These are phyloP conservation scores for Catocala sponsa DNA, from an alignment of 2,888 invertebrate genomes.

Conservation along the genomic window DNA sequence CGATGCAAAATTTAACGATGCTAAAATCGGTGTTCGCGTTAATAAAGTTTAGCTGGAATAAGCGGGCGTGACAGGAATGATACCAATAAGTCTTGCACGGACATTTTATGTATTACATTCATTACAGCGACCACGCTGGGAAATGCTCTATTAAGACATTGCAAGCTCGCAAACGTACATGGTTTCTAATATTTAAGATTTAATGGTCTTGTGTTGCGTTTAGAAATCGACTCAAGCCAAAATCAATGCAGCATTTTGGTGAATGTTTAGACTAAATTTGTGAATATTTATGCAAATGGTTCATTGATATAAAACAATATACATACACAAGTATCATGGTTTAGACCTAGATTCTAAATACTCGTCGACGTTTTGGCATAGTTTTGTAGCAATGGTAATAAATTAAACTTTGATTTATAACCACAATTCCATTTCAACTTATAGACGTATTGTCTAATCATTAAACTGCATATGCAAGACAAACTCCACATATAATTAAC, in stretches of 20 bases:
- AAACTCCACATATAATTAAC: slow-evolving; percentile 9
- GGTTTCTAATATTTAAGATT: slow-evolving; percentile 8
- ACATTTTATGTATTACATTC: slow-evolving; percentile 43
- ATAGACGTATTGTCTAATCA: neutral
- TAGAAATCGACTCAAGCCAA: neutral
- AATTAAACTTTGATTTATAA: neutral
- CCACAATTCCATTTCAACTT: neutral
- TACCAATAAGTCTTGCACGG: slow-evolving; percentile 31
- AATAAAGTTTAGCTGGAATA: slow-evolving; percentile 58
- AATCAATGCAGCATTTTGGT: slow-evolving; percentile 6
- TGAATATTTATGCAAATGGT: slow-evolving; percentile 3
- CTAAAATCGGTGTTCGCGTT: slow-evolving; percentile 58
- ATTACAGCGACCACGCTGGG: slow-evolving; percentile 45
- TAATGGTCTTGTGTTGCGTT: slow-evolving; percentile 9
- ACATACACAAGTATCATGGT: neutral
- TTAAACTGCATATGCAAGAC: too few relatives aligned
- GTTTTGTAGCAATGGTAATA: neutral
- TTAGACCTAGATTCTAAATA: neutral
- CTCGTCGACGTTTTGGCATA: neutral
- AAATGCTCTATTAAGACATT: slow-evolving; percentile 46
- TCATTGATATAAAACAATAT: too few relatives aligned
- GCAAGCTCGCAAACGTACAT: slow-evolving; percentile 11
- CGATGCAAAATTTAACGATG: slow-evolving; percentile 56
- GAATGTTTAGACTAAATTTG: neutral
- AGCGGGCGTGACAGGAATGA: slow-evolving; percentile 53